Conservation (phyloP, 2,113 vertebrate genomes). For the Pseudolaguvia tuberculata region DNA sequence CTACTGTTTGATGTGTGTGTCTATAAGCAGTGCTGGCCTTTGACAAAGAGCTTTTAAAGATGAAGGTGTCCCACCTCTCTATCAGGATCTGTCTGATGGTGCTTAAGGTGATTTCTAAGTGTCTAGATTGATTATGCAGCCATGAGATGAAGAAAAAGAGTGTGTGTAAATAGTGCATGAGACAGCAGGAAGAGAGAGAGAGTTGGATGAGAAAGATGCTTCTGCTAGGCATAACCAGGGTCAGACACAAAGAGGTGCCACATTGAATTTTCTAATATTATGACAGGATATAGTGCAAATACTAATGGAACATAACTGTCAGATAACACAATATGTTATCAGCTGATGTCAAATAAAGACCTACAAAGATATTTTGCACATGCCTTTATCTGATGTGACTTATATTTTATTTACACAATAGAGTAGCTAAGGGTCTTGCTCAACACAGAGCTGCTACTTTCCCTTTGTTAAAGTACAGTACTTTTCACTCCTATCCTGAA, state of each 20-base stretch:
- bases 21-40: constrained; percentile 49
- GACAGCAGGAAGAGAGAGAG: constrained; percentile 28
- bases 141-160: not conserved
- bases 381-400: too few species aligned
- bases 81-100: constrained; percentile 7
- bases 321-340: not conserved
- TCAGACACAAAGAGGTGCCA: not conserved
- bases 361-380: too few species aligned
- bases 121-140: not conserved
- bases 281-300: constrained; percentile 1
- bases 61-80: constrained; percentile 15
- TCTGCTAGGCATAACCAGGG: not conserved
- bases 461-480: too few species aligned
- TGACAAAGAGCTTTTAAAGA: constrained; percentile 38
- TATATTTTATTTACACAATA: too few species aligned
- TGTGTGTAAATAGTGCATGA: constrained; percentile 34
- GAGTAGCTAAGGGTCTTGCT: too few species aligned
- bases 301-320: constrained; percentile 19
- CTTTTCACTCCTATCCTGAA: too few species aligned
- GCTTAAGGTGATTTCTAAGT: constrained; percentile 3
- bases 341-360: not conserved
- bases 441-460: too few species aligned
- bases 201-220: not conserved
- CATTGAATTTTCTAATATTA: not conserved
- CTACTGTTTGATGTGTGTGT: constrained; percentile 49